Base-by-base conservation (phyloP, 2,888 invertebrate genomes). In the Brenthis daphne region DNA sequence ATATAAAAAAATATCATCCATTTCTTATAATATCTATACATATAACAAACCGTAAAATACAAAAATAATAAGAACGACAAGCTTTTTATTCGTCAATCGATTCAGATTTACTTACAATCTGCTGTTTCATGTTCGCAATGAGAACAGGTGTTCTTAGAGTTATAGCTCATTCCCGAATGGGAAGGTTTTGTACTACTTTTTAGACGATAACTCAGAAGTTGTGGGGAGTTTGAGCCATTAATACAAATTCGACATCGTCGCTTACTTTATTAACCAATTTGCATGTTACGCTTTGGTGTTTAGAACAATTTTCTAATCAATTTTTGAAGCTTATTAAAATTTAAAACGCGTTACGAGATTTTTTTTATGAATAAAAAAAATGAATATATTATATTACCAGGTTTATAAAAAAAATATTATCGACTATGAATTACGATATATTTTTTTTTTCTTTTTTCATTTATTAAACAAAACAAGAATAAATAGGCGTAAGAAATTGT, bases 141-240 rank as follows among this genome's bases (percentile, higher is more conserved):
- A 33, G 82, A 84, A 83, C 85, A 87, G 87, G 85, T 87, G 87
- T 80, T 84, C 76, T 64, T 71, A 81, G 81, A 83, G 79, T 80
- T 86, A 86, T 85, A 79, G 81, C 79, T 74, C 77, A 76, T 74
- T 77, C 81, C 75, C 76, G 81, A 83, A 85, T 82, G 29, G 29
- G 78, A 68, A 63, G 72, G 67, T 69, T 66, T 57, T 70, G 68
- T 70, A 68, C 69, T 69, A 74, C 57, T 72, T 75, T 74, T 74
- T 73, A 64, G 64, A 54, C 69, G 56, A 75, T 76, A 76, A 77
- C 76, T 76, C 71, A 68, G 69, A 75, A 74, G 71, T 73, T 70
- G 71, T 74, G 69, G 70, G 64, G 71, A 69, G 47, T 65, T 64
- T n/a, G 57, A 47, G 12, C 53, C 37, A 63, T 65, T 56, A 61